Conservation (phyloP, 2,113 vertebrate genomes). For the Indri indri region DNA sequence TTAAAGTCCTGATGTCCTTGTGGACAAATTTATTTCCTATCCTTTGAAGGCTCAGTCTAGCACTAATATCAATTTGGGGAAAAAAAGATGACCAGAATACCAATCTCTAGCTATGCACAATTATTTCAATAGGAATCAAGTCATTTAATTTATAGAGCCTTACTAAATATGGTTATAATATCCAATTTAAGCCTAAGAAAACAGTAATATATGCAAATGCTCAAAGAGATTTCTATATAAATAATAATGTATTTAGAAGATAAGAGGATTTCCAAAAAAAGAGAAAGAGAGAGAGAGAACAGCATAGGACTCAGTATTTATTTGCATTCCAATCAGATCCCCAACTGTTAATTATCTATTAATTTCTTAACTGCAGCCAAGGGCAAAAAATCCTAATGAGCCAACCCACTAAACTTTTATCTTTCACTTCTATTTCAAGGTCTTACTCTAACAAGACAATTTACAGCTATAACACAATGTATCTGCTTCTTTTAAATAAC, state of each 20-base stretch:
- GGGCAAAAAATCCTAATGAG: background rate
- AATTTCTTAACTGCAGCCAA: background rate
- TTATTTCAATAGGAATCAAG: constrained; percentile 21
- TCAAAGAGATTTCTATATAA: constrained; percentile 14
- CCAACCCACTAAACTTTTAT: background rate
- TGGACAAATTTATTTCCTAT: background rate
- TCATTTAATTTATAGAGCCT: background rate
- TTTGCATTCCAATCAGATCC: background rate
- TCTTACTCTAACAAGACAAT: background rate
- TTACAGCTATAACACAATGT: background rate
- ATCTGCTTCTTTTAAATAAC: constrained; percentile 31
- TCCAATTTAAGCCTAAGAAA: background rate
- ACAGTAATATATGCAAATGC: background rate
- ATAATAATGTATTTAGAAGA: background rate
- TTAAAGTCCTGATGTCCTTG: background rate
- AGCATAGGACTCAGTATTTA: background rate
- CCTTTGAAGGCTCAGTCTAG: background rate
- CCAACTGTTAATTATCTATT: background rate
- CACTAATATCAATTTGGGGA: background rate
- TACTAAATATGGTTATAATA: background rate
- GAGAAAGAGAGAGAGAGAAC: background rate
- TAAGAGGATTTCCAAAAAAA: too few species aligned
- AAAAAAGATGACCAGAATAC: background rate
- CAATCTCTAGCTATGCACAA: background rate
- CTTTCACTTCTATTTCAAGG: background rate